phyloP scores from a whole-genome alignment of 2,888 invertebrate species.

The Tanaodytes sp. region DNA sequence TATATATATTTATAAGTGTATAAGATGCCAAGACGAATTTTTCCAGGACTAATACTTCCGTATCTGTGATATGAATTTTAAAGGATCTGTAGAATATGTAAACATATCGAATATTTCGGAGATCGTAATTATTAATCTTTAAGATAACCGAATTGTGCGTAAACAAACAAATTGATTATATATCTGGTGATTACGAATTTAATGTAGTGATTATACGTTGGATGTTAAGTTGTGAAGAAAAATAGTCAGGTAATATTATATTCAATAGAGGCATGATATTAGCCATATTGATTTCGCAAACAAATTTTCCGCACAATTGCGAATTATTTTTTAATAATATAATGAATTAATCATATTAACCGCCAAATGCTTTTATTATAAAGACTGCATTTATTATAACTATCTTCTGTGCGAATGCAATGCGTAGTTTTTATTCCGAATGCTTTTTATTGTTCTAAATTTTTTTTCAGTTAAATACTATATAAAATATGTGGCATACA shows the following conservation, averaged over 20 bases:
- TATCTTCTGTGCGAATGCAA: too few species aligned
- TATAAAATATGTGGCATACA: too few species aligned
- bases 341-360: not conserved
- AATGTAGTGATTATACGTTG: constrained; percentile 15
- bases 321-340: too few species aligned
- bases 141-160: constrained; percentile 34
- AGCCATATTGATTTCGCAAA: not conserved
- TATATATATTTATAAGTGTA: constrained; percentile 8
- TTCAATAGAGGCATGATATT: not conserved
- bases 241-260: too few species aligned
- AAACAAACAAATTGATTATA: constrained; percentile 30
- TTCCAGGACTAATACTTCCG: constrained; percentile 54
- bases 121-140: constrained; percentile 45
- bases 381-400: constrained; percentile 12
- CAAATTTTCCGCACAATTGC: not conserved
- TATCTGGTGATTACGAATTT: constrained; percentile 30
- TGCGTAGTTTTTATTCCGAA: too few species aligned
- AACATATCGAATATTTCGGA: constrained; percentile 53
- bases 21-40: constrained; percentile 54
- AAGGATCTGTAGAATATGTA: constrained; percentile 53
- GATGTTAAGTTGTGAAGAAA: not conserved
- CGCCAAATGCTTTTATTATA: constrained; percentile 16
- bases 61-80: constrained; percentile 55
- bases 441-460: too few species aligned
- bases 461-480: too few species aligned